These are phyloP conservation scores for Batillaria attramentaria DNA, from an alignment of 1,140 invertebrate genomes.

Conservation along the genomic window DNA sequence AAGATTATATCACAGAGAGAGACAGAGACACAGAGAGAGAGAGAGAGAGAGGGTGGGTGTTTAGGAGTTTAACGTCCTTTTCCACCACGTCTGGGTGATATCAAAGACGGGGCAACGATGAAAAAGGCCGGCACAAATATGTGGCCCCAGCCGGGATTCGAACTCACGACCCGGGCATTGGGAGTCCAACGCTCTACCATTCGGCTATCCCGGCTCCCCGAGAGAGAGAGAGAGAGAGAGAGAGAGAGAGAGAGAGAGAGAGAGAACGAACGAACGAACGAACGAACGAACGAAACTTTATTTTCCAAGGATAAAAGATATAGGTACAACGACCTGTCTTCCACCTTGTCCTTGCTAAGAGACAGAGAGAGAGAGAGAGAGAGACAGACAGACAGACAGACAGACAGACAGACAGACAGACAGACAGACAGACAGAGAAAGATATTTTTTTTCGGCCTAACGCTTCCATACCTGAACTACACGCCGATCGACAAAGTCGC, in stretches of 20 bases:
- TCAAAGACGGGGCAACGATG: too few relatives aligned
- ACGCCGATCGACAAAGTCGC: too few relatives aligned
- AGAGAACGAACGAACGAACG: background rate
- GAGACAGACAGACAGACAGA: too few relatives aligned
- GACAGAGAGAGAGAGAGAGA: constrained; percentile 12
- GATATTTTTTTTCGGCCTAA: background rate
- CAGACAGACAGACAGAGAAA: background rate
- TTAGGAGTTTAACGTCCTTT: too few relatives aligned
- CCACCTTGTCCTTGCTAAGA: background rate
- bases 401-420: background rate
- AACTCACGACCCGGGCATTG: background rate
- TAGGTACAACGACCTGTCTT: too few relatives aligned
- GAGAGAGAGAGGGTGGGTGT: too few relatives aligned
- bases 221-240: too few relatives aligned
- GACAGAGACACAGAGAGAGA: background rate
- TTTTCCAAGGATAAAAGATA: too few relatives aligned
- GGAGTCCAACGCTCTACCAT: background rate
- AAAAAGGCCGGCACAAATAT: background rate
- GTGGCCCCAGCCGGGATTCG: background rate
- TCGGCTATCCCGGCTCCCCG: background rate
- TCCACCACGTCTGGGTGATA: too few relatives aligned
- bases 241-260: constrained; percentile 6
- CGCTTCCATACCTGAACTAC: background rate
- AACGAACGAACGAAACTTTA: background rate
- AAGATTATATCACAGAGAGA: background rate